Percentiles rank a stretch among this genome's conserved stretches.
phyloP scores from a whole-genome alignment of 2,888 invertebrate genomes.

The Rhodophaea formosa region DNA sequence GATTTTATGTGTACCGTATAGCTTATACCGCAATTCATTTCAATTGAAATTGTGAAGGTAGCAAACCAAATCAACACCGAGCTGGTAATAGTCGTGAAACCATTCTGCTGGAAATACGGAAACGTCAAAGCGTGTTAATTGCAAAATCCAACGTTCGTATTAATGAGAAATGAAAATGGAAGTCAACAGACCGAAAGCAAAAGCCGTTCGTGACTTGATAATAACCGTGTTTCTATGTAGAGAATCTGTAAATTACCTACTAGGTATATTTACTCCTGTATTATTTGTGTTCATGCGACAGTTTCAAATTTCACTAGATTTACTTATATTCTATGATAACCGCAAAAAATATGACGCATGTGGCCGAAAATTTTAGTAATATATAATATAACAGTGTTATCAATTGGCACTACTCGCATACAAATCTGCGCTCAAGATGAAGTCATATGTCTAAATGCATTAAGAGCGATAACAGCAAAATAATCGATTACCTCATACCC shows the following conservation, averaged over 20 bases:
- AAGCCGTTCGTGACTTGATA: background rate
- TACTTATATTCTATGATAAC: background rate
- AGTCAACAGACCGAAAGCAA: slow-evolving; percentile 17
- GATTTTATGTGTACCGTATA: background rate
- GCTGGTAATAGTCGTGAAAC: slow-evolving; percentile 4
- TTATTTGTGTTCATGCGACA: no score
- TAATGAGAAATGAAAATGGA: slow-evolving; percentile 16
- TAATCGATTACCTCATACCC: slow-evolving; percentile 59
- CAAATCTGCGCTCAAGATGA: slow-evolving; percentile 34
- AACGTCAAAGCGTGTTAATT: slow-evolving; percentile 16
- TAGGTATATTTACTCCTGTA: no score
- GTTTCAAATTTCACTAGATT: no score
- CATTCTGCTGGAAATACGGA: slow-evolving; percentile 13
- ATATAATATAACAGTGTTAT: background rate
- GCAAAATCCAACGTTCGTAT: background rate
- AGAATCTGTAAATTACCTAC: background rate
- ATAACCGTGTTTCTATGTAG: background rate
- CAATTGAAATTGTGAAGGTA: background rate
- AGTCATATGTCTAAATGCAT: slow-evolving; percentile 48
- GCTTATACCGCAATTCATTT: background rate
- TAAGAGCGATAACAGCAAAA: slow-evolving; percentile 51
- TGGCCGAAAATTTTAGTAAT: background rate
- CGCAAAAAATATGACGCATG: slow-evolving; percentile 19
- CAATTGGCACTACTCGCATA: slow-evolving; percentile 20
- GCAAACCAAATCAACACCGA: background rate